Evolutionary conservation across 1,140 invertebrate species (phyloP).

Genomic region (Rhyacophila brunnea): DNA sequence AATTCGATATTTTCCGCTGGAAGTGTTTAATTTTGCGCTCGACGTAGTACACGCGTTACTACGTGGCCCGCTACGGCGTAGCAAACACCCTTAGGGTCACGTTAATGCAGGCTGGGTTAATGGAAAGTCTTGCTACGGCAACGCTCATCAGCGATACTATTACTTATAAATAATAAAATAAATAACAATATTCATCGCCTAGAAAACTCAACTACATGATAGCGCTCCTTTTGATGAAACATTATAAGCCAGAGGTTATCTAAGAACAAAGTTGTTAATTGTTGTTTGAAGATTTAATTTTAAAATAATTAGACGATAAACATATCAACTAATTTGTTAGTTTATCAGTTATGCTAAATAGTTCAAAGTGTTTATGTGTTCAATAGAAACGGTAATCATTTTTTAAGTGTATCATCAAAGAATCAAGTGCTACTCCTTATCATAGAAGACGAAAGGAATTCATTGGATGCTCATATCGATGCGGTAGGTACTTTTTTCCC

Average conservation of each 20-base stretch:
- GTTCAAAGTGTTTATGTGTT: not conserved
- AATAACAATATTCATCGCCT: too few relatives aligned
- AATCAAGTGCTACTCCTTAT: not conserved
- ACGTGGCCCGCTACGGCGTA: conserved; percentile 7
- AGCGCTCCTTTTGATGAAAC: too few relatives aligned
- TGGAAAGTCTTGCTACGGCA: conserved; percentile 7
- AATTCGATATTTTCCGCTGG: too few relatives aligned
- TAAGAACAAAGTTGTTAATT: too few relatives aligned
- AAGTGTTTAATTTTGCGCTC: too few relatives aligned
- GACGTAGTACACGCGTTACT: not conserved
- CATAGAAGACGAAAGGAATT: not conserved
- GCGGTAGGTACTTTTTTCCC: not conserved
- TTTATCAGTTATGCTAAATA: not conserved
- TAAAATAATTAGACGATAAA: too few relatives aligned
- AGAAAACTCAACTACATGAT: too few relatives aligned
- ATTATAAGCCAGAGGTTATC: too few relatives aligned
- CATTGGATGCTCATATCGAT: not conserved
- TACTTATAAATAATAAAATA: not conserved
- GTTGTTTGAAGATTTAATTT: too few relatives aligned
- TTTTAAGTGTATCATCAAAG: not conserved
- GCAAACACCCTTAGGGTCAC: not conserved
- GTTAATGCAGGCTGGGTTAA: conserved; percentile 2
- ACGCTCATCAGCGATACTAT: conserved; percentile 15
- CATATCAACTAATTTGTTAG: too few relatives aligned
- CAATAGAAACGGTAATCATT: not conserved